phyloP scores from a whole-genome alignment of 2,113 vertebrate genomes.

The Onychorhynchus coronatus region DNA sequence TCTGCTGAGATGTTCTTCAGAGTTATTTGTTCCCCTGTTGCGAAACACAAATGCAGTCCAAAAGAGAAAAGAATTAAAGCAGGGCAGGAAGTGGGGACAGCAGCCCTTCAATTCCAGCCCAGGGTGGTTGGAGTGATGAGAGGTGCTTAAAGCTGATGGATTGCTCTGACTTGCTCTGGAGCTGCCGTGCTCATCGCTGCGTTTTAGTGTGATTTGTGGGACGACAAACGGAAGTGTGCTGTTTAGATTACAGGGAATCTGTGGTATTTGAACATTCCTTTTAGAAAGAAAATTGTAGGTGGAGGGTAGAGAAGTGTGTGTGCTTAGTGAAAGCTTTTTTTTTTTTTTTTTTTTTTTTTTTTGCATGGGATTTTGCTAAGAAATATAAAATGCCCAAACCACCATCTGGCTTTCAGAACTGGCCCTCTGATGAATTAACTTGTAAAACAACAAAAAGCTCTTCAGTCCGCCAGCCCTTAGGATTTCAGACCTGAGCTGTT shows the following conservation, averaged over 20 bases:
- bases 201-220: constrained; percentile 2
- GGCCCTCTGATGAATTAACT: background rate
- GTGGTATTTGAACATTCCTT: background rate
- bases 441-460: background rate
- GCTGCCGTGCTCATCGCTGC: background rate
- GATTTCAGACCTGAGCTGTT: background rate
- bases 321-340: background rate
- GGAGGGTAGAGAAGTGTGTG: background rate
- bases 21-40: constrained; percentile 50
- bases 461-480: background rate
- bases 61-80: background rate
- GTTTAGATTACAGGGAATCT: background rate
- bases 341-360: background rate
- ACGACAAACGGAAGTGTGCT: constrained; percentile 9
- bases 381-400: background rate
- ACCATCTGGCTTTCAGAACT: background rate
- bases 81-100: background rate
- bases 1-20: constrained; percentile 87
- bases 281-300: background rate
- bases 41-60: background rate
- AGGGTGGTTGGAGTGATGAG: background rate
- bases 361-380: background rate
- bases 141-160: background rate
- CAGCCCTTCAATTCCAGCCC: background rate
- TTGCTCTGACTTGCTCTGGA: background rate